These are phyloP conservation scores for Burhinus bistriatus DNA, from an alignment of 2,113 vertebrate species.

Conservation along the genomic window DNA sequence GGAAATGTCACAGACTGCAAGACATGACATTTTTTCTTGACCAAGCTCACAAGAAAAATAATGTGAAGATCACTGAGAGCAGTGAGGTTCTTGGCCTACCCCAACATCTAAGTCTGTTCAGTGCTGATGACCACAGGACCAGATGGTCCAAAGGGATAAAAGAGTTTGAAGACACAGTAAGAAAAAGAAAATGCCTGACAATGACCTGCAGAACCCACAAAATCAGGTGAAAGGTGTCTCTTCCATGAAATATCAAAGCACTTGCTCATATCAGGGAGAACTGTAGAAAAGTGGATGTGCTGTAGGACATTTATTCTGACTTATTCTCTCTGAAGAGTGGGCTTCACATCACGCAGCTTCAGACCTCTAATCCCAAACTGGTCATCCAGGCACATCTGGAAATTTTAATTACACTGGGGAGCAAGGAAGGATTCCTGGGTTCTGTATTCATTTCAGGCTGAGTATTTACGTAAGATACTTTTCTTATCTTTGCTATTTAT, in stretches of 20 bases:
- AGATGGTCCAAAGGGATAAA: background rate
- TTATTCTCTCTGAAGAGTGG: background rate
- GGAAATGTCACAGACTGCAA: background rate
- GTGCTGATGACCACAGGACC: background rate
- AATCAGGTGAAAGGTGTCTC: background rate
- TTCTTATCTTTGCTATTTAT: constrained; percentile 55
- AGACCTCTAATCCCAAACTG: background rate
- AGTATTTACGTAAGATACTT: constrained; percentile 30
- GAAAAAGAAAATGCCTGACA: background rate
- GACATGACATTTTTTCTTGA: background rate
- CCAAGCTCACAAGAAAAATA: too few relatives aligned
- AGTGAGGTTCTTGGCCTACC: background rate
- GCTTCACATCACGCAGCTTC: background rate
- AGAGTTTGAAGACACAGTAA: background rate
- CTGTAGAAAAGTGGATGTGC: background rate
- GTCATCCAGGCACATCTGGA: constrained; percentile 49
- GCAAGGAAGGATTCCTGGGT: constrained; percentile 34
- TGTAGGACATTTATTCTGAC: background rate
- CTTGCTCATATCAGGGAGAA: background rate
- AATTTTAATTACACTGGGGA: constrained; percentile 22
- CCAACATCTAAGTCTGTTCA: background rate
- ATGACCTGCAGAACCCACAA: background rate
- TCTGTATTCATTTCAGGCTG: constrained; percentile 16
- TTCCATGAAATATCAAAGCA: background rate
- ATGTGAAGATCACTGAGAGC: background rate